These are phyloP conservation scores for Oceanites oceanicus DNA, from an alignment of 2,113 vertebrate genomes.

Conservation along the genomic window DNA sequence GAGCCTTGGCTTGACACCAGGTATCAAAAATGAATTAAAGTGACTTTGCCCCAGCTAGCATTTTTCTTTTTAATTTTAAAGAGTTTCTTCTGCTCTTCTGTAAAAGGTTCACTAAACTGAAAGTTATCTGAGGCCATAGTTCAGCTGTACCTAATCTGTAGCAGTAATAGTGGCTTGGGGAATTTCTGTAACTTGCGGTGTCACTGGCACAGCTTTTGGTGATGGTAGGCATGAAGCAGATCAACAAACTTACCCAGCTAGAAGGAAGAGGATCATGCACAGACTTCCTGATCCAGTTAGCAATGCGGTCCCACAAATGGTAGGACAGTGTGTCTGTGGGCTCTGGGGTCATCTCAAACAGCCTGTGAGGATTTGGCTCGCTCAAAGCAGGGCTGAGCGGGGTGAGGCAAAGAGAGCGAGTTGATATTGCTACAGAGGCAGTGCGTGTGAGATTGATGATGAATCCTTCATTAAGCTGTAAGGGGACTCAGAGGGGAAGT, in stretches of 20 bases:
- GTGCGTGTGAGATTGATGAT: rapidly evolving
- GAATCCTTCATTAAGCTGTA: background rate
- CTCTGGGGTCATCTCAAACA: background rate
- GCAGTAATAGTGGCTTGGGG: background rate
- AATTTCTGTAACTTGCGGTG: background rate
- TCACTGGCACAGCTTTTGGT: background rate
- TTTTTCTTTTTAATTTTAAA: background rate
- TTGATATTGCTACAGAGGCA: rapidly evolving
- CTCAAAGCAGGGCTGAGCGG: background rate
- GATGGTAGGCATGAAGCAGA: background rate
- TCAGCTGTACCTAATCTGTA: background rate
- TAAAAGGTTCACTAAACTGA: background rate
- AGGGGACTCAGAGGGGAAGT: background rate
- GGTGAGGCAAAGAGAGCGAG: background rate
- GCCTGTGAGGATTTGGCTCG: background rate
- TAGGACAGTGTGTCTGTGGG: background rate
- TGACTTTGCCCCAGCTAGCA: background rate
- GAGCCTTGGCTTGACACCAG: background rate
- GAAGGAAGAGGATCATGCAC: background rate
- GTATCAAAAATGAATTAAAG: background rate
- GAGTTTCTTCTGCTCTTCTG: background rate
- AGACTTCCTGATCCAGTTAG: background rate
- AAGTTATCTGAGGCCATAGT: background rate
- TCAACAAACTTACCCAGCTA: background rate
- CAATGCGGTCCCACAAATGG: background rate